Evolutionary conservation across 1,140 invertebrate genomes (phyloP).

Genomic region (Leptonema lineaticorne): DNA sequence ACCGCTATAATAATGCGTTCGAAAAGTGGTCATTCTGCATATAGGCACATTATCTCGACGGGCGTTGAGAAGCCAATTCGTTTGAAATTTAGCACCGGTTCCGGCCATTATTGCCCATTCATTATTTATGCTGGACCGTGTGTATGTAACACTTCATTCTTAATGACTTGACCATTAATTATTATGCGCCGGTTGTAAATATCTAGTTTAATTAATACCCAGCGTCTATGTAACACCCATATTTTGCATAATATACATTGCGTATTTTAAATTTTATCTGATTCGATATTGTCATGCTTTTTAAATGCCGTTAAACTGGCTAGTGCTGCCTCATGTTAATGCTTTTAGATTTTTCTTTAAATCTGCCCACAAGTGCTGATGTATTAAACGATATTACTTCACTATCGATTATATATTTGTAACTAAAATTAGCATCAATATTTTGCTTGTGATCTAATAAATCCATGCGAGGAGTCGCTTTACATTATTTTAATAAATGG

Average conservation of each 20-base stretch:
- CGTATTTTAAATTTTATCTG: not conserved
- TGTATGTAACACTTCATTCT: conserved; percentile 13
- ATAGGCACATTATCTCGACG: not conserved
- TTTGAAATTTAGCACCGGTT: not conserved
- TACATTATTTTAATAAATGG: no score
- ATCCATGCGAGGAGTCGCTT: no score
- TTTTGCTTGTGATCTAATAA: no score
- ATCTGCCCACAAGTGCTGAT: not conserved
- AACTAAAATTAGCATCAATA: no score
- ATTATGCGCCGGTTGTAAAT: conserved; percentile 6
- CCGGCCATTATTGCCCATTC: not conserved
- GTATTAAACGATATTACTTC: no score
- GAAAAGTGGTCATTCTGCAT: not conserved
- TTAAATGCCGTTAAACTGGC: not conserved
- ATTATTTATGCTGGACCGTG: not conserved
- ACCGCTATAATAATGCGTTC: not conserved
- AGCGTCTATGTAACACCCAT: not conserved
- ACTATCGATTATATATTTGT: no score
- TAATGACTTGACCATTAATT: conserved; percentile 10
- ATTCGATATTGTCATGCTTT: not conserved
- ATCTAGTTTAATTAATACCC: conserved; percentile 11
- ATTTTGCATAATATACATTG: conserved; percentile 11
- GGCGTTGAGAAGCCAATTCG: not conserved
- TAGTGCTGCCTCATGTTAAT: not conserved
- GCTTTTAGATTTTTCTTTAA: not conserved